Evolutionary conservation across 2,888 invertebrate species (phyloP), one percentile per base, ranked within the genome.

Genomic region (Amphimallon solstitiale): DNA sequence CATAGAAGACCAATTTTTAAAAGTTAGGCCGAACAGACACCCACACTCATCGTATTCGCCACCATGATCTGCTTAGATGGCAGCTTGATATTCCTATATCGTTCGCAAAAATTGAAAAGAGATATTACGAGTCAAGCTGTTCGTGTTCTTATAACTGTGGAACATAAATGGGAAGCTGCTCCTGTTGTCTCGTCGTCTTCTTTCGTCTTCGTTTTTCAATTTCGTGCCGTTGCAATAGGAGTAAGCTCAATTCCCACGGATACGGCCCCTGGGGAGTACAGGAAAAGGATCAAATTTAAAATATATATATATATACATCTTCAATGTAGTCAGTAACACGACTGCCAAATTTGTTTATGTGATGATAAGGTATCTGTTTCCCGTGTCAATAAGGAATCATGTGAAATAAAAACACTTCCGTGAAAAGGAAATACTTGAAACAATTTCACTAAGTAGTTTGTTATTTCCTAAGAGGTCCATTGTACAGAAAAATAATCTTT

Each of bases 281-380:
- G 66, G 64, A 61, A 71, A 71, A 63, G 72, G 72, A 73, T 73
- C 71, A 71, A 73, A 72, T 70, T 70, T 73, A 68, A 70, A 71
- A 71, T 72, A 71, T 72, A 69, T 68, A 66, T 48, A 71, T 72
- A 71, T 72, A 69, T 68, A 66, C 17, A 48, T 62, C 64, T 69
- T 63, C 52, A 61, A 64, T 54, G 56, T 61, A 37, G 37, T 12
- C 15, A 63, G 65, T 63, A 68, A 65, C 65, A 54, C 49, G 48
- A 62, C 61, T 60, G 67, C 54, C 67, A 67, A 71, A 71, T 71
- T 71, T 71, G 69, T 71, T 71, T 67, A 56, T 64, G 45, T 64
- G 48, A 46, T 45, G 56, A 56, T 56, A 56, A 56, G 45, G 35
- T 56, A 43, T 45, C 21, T 38, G 37, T 51, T 63, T 38, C 43